Evolutionary conservation across 2,113 vertebrate genomes (phyloP).

Genomic region (Scopus umbretta): DNA sequence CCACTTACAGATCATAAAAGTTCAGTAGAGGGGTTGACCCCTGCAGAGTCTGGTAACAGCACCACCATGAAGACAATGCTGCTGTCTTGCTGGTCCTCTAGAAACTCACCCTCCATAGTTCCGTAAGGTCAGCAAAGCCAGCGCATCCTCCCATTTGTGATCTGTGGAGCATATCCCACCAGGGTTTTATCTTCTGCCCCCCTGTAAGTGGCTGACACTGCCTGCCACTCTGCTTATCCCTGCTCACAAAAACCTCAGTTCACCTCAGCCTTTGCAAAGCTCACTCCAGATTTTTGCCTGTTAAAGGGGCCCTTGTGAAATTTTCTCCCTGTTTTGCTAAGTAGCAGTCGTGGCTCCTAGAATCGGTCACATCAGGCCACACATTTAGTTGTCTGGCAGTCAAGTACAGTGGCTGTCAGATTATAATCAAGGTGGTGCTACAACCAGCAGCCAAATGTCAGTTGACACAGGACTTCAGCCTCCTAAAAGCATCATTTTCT

Average conservation of each 20-base stretch:
- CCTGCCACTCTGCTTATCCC: background rate
- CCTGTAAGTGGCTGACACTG: background rate
- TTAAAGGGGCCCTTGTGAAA: background rate
- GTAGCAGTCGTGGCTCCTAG: background rate
- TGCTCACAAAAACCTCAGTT: background rate
- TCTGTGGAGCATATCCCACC: background rate
- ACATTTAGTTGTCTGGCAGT: background rate
- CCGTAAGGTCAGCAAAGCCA: background rate
- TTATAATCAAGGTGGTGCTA: background rate
- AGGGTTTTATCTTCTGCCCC: background rate
- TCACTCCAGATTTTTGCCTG: background rate
- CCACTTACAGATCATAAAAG: background rate
- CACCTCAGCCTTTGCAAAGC: background rate
- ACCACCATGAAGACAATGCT: rapidly evolving
- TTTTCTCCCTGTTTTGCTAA: background rate
- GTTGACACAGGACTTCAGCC: background rate
- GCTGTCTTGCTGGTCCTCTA: background rate
- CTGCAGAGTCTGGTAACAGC: background rate
- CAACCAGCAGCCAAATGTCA: background rate
- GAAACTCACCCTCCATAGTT: background rate
- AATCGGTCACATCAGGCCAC: rapidly evolving
- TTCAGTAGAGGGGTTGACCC: background rate
- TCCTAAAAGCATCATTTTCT: background rate
- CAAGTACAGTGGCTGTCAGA: background rate
- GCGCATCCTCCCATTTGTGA: background rate